These are phyloP conservation scores for Gymnobelideus leadbeateri DNA, from an alignment of 2,113 vertebrate species.

Conservation along the genomic window DNA sequence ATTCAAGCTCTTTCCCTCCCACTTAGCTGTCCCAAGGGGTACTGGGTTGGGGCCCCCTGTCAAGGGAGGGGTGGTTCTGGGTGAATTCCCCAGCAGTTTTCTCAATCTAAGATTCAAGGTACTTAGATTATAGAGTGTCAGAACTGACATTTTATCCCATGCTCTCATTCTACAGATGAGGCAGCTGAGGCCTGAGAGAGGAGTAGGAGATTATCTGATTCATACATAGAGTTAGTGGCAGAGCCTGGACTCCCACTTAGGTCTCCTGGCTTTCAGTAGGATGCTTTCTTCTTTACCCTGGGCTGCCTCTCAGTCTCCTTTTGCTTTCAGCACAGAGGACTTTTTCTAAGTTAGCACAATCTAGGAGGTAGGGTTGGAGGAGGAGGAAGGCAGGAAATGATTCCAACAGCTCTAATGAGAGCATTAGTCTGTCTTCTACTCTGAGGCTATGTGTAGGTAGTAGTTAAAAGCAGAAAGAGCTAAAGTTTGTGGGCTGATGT, in stretches of 20 bases:
- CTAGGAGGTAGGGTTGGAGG: neutral
- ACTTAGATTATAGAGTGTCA: neutral
- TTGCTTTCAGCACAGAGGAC: neutral
- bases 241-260: too few species aligned
- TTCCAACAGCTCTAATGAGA: neutral
- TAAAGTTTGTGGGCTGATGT: neutral
- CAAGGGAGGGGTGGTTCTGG: neutral
- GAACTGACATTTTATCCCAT: neutral
- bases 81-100: neutral
- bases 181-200: neutral
- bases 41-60: neutral
- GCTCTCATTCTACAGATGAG: neutral
- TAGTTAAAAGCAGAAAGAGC: neutral
- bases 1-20: neutral
- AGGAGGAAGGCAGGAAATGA: neutral
- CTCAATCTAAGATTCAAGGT: neutral
- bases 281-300: neutral
- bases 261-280: neutral
- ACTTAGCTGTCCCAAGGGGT: neutral
- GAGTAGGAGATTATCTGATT: neutral
- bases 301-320: neutral
- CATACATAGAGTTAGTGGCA: neutral
- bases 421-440: neutral
- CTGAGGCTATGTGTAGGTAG: neutral
- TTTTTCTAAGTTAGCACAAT: conserved; percentile 3